phyloP scores from a whole-genome alignment of 1,140 invertebrate genomes.

The Drosophila varians region DNA sequence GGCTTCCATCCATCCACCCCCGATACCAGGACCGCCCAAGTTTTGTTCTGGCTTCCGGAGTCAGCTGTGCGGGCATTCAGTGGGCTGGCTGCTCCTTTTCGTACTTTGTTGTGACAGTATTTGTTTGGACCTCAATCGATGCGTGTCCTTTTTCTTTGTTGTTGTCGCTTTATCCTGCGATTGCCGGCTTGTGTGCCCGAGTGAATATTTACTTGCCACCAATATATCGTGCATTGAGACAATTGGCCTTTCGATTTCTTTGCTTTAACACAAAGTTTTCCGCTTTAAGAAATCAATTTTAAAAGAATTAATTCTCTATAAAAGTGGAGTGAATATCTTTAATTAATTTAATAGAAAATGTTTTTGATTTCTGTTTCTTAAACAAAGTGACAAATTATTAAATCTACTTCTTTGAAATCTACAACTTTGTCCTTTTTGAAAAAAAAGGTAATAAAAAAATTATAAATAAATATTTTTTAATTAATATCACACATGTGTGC shows the following conservation, averaged over 20 bases:
- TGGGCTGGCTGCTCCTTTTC: constrained; percentile 13
- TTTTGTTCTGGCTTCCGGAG: constrained; percentile 23
- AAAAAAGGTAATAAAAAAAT: too few relatives aligned
- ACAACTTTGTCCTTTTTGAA: too few relatives aligned
- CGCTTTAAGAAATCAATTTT: too few relatives aligned
- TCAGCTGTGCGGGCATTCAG: constrained; percentile 26
- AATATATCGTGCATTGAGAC: constrained; percentile 44
- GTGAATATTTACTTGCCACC: constrained; percentile 39
- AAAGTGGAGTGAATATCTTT: neutral
- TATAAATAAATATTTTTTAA: too few relatives aligned
- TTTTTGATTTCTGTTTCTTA: too few relatives aligned
- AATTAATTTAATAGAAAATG: too few relatives aligned
- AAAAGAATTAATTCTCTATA: constrained; percentile 9
- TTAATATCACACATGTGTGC: too few relatives aligned
- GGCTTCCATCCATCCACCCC: constrained; percentile 10
- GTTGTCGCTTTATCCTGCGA: constrained; percentile 23
- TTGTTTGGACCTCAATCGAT: constrained; percentile 52
- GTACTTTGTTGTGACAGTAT: constrained; percentile 56
- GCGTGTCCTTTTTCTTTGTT: constrained; percentile 43
- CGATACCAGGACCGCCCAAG: constrained; percentile 3
- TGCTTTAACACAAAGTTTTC: neutral
- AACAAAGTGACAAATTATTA: too few relatives aligned
- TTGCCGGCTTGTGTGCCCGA: constrained; percentile 12
- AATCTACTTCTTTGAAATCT: too few relatives aligned
- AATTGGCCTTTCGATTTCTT: constrained; percentile 13